A percentile compares a stretch with the other conserved stretches of the same genome.
phyloP scores from a whole-genome alignment of 2,888 invertebrate species.

The Blastobasis adustella region DNA sequence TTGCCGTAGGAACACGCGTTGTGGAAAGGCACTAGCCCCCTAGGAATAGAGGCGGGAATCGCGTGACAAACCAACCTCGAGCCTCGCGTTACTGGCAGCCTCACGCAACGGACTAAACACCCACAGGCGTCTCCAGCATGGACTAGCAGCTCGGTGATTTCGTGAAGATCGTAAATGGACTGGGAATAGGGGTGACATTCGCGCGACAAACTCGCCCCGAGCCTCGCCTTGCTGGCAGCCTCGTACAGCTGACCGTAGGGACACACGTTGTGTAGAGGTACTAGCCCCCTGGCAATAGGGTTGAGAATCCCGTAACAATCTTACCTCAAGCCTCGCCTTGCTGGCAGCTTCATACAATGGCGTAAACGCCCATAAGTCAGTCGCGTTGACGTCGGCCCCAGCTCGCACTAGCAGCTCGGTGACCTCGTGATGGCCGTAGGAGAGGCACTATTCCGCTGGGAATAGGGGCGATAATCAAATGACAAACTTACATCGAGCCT shows the following conservation, averaged over 20 bases:
- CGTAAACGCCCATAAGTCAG: constrained; percentile 95
- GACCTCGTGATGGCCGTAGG: constrained; percentile 98
- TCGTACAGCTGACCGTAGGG: constrained; percentile 98
- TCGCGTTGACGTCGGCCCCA: constrained; percentile 75
- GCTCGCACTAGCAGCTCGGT: constrained; percentile 91
- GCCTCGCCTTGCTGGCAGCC: constrained; percentile 94
- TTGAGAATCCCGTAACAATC: too few relatives aligned
- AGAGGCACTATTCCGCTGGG: constrained; percentile 92
- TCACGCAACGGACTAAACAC: constrained; percentile 97
- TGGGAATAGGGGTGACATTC: too few relatives aligned
- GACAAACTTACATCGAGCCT: constrained; percentile 80
- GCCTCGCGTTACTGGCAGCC: constrained; percentile 94
- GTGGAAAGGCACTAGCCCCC: constrained; percentile 95
- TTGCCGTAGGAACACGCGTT: constrained; percentile 98
- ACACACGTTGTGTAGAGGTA: constrained; percentile 97
- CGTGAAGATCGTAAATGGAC: constrained; percentile 81
- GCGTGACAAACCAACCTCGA: constrained; percentile 75
- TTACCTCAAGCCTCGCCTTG: constrained; percentile 90
- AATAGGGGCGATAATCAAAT: too few relatives aligned
- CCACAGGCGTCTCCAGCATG: constrained; percentile 96
- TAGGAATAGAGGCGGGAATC: constrained; percentile 46
- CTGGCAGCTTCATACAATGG: constrained; percentile 97
- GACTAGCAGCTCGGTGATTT: constrained; percentile 92
- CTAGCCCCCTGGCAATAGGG: constrained; percentile 81
- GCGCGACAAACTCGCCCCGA: too few relatives aligned